Evolutionary conservation across 1,140 invertebrate genomes (phyloP).

Genomic region (Thalassaphorura encarpata): DNA sequence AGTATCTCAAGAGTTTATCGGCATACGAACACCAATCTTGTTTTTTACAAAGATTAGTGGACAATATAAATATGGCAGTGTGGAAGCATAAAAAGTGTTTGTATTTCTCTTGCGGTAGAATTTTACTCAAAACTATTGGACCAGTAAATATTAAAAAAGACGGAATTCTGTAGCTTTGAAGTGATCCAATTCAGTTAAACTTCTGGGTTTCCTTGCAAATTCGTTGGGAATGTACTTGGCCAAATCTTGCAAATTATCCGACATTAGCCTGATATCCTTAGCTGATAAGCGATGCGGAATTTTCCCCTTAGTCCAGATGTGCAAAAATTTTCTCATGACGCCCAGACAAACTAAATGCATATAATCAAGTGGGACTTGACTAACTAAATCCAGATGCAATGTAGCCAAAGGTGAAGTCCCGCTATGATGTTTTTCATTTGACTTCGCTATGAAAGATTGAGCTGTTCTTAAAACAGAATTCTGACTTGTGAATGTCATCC

Average conservation of each 20-base stretch:
- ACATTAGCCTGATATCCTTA: constrained; percentile 20
- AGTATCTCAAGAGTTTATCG: constrained; percentile 30
- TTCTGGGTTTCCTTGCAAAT: constrained; percentile 38
- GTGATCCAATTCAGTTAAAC: constrained; percentile 34
- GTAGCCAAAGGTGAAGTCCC: constrained; percentile 20
- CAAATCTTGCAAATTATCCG: constrained; percentile 8
- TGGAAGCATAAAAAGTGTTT: constrained; percentile 37
- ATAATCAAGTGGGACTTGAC: constrained; percentile 35
- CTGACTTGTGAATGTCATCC: constrained; percentile 9
- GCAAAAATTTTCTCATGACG: constrained; percentile 33
- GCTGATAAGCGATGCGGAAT: neutral
- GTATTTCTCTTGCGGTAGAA: constrained; percentile 34
- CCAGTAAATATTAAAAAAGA: constrained; percentile 40
- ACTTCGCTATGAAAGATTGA: constrained; percentile 27
- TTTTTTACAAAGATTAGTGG: constrained; percentile 15
- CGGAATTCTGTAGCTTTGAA: constrained; percentile 44
- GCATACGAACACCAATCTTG: neutral
- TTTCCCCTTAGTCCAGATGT: constrained; percentile 25
- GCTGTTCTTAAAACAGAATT: neutral
- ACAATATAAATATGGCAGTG: constrained; percentile 32
- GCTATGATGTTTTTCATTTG: constrained; percentile 28
- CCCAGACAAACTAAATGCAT: constrained; percentile 36
- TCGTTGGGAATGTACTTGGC: constrained; percentile 33
- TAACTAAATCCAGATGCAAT: constrained; percentile 31
- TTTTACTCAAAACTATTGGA: constrained; percentile 35